Percentiles rank a stretch among this genome's conserved stretches.
phyloP scores from a whole-genome alignment of 2,797 vertebrate genomes.

The Rhincodon typus region DNA sequence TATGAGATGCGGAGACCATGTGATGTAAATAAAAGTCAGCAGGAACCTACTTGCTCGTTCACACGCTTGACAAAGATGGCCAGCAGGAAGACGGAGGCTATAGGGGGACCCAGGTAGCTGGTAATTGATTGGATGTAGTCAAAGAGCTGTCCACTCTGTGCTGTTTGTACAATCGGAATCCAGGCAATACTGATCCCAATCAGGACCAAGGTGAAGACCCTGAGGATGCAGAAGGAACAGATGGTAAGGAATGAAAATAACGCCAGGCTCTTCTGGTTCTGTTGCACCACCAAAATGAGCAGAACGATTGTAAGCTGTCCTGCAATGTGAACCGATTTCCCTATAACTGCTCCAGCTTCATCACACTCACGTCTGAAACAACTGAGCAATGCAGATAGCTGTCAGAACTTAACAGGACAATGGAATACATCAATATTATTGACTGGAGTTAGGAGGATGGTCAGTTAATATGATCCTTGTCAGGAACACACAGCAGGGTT shows the following conservation, averaged over 20 bases:
- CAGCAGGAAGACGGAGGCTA: slow-evolving; percentile 74
- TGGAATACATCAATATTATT: background rate
- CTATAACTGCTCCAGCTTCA: background rate
- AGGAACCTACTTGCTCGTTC: slow-evolving; percentile 65
- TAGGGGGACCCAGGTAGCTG: slow-evolving; percentile 79
- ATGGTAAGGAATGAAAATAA: too few species aligned
- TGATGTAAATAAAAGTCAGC: too few species aligned
- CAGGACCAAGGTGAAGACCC: slow-evolving; percentile 74
- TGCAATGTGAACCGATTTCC: background rate
- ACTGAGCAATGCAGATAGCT: background rate
- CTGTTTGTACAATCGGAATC: slow-evolving; percentile 79
- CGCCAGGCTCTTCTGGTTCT: background rate
- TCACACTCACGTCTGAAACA: background rate
- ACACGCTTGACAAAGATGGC: slow-evolving; percentile 78
- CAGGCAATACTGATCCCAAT: slow-evolving; percentile 84
- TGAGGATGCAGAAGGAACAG: slow-evolving; percentile 48
- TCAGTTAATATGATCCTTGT: background rate
- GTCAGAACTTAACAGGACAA: background rate
- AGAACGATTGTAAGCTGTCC: background rate
- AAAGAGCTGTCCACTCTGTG: slow-evolving; percentile 84
- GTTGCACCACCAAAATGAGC: background rate
- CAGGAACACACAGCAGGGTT: background rate
- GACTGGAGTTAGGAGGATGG: background rate
- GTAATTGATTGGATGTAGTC: slow-evolving; percentile 82
- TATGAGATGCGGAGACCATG: too few species aligned